Percentiles rank a stretch among this genome's conserved stretches.
phyloP scores from a whole-genome alignment of 2,113 vertebrate genomes.

The Platysternon megacephalum region DNA sequence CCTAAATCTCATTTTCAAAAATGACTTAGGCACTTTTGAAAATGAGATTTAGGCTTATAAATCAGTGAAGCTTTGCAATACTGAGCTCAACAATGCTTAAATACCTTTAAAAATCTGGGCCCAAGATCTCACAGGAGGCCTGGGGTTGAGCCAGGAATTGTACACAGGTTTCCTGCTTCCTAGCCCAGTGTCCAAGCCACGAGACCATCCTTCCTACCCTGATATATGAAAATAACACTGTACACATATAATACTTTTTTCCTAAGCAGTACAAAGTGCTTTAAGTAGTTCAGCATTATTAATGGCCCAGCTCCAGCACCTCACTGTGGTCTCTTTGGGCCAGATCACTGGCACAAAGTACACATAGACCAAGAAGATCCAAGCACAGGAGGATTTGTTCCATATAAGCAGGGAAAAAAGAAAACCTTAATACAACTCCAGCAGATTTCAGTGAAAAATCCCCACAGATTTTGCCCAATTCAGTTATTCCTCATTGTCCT shows the following conservation, averaged over 20 bases:
- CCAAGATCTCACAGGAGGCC: too few species aligned
- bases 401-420: conserved; percentile 17
- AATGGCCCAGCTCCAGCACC: not conserved
- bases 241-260: too few species aligned
- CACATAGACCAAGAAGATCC: conserved; percentile 2
- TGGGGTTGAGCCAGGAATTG: too few species aligned
- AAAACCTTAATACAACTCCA: conserved; percentile 20
- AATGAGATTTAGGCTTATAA: not conserved
- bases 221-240: too few species aligned
- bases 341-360: not conserved
- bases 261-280: too few species aligned
- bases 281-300: not conserved
- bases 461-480: conserved; percentile 5
- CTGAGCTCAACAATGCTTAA: too few species aligned
- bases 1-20: not conserved
- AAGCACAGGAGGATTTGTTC: not conserved
- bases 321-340: not conserved
- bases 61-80: too few species aligned
- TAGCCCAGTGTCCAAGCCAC: too few species aligned
- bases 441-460: conserved; percentile 41
- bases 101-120: too few species aligned
- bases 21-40: not conserved
- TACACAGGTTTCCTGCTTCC: too few species aligned
- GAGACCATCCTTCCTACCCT: too few species aligned
- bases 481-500: conserved; percentile 28